phyloP scores from a whole-genome alignment of 2,797 vertebrate species.

The Steatocranus sp. region DNA sequence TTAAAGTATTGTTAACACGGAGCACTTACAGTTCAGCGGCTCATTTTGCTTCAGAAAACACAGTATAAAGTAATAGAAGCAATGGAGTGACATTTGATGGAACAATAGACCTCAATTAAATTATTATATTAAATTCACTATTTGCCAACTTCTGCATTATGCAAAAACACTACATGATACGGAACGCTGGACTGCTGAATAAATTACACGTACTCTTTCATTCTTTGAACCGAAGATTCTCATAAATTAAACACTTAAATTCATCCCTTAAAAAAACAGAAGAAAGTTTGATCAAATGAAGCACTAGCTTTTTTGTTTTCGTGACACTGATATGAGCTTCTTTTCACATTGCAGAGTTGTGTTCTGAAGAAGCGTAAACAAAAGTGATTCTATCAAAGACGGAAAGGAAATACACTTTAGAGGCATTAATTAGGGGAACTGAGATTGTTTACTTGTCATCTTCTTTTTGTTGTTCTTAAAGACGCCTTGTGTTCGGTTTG shows the following conservation, averaged over 20 bases:
- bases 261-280: not conserved
- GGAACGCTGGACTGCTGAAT: not conserved
- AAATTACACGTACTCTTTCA: not conserved
- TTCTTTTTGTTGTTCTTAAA: not conserved
- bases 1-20: conserved; percentile 23
- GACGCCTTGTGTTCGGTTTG: not conserved
- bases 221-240: not conserved
- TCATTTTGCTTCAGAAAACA: conserved; percentile 15
- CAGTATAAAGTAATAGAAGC: not conserved
- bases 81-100: conserved; percentile 19
- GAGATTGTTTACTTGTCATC: conserved; percentile 6
- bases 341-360: conserved; percentile 18
- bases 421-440: conserved; percentile 11
- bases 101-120: conserved; percentile 3
- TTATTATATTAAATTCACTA: not conserved
- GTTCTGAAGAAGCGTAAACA: conserved; percentile 13
- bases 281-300: conserved; percentile 31
- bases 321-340: conserved; percentile 15
- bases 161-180: not conserved
- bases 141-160: not conserved
- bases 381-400: conserved; percentile 15
- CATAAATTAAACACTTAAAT: not conserved
- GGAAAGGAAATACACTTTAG: not conserved
- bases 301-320: conserved; percentile 14
- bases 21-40: not conserved